These are phyloP conservation scores for Apaloderma vittatum DNA, from an alignment of 2,113 vertebrate genomes.

Conservation along the genomic window DNA sequence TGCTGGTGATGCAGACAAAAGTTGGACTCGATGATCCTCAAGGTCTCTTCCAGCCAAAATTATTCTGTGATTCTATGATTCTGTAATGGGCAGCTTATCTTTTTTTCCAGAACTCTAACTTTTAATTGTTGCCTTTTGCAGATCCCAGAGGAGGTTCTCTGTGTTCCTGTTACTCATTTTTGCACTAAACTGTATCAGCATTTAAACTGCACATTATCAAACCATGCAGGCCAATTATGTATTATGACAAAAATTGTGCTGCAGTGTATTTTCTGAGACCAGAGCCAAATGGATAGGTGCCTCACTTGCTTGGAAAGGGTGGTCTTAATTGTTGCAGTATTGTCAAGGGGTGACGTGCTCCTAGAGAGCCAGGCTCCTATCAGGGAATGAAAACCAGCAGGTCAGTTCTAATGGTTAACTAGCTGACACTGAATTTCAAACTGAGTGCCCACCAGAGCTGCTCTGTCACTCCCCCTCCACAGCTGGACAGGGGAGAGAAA, in stretches of 20 bases:
- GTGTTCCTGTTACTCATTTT: neutral
- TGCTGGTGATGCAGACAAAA: neutral
- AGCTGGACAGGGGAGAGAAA: too few species aligned
- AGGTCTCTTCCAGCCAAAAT: too few species aligned
- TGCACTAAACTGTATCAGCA: neutral
- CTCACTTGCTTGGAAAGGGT: neutral
- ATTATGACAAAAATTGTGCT: neutral
- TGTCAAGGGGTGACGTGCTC: neutral
- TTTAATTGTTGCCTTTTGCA: neutral
- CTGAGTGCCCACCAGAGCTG: neutral
- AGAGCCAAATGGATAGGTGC: neutral
- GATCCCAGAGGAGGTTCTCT: neutral
- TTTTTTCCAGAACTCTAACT: neutral
- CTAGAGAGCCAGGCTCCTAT: rapidly evolving
- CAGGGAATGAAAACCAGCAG: neutral
- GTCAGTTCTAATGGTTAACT: neutral
- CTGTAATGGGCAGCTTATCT: neutral
- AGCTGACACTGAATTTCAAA: neutral
- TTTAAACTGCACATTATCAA: neutral
- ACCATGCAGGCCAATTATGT: neutral
- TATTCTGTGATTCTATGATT: too few species aligned
- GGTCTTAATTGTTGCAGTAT: neutral
- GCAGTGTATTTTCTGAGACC: neutral
- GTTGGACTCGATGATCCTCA: too few species aligned
- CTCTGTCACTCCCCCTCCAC: too few species aligned